Conservation (phyloP, 2,888 invertebrate species). For the Drosophila tanythrix region DNA sequence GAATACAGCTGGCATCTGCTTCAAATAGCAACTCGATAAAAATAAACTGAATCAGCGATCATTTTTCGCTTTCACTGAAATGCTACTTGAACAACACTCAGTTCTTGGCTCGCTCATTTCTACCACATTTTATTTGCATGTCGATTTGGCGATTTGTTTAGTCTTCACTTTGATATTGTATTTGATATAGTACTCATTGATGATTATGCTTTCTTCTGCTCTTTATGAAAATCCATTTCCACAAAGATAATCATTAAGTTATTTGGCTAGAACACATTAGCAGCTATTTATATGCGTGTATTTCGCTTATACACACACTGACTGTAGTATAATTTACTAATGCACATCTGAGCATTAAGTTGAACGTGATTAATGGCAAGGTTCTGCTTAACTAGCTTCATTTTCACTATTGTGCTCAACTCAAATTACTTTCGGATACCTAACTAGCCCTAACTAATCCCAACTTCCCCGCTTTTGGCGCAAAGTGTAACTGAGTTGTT, state of each 20-base stretch:
- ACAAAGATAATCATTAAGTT: not conserved
- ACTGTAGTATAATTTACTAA: not conserved
- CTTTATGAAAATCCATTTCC: not conserved
- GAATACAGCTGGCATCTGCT: not conserved
- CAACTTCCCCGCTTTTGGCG: constrained; percentile 15
- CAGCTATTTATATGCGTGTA: not conserved
- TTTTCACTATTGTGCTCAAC: not conserved
- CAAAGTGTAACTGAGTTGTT: constrained; percentile 78
- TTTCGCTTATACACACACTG: not conserved
- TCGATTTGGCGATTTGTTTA: not conserved
- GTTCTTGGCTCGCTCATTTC: not conserved
- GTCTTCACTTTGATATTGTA: not conserved
- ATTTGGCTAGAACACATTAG: not conserved
- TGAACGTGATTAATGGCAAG: not conserved
- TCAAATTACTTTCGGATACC: not conserved
- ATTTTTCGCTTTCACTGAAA: not conserved
- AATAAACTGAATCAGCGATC: not conserved
- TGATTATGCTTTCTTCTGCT: not conserved
- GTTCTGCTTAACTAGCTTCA: not conserved
- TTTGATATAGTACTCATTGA: not conserved
- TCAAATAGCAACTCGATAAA: not conserved
- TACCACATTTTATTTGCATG: not conserved
- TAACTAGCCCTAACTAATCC: not conserved
- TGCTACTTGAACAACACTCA: not conserved
- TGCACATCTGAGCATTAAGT: not conserved